Base-by-base conservation (phyloP, 1,140 invertebrate genomes). In the Drosophila ambigua region DNA sequence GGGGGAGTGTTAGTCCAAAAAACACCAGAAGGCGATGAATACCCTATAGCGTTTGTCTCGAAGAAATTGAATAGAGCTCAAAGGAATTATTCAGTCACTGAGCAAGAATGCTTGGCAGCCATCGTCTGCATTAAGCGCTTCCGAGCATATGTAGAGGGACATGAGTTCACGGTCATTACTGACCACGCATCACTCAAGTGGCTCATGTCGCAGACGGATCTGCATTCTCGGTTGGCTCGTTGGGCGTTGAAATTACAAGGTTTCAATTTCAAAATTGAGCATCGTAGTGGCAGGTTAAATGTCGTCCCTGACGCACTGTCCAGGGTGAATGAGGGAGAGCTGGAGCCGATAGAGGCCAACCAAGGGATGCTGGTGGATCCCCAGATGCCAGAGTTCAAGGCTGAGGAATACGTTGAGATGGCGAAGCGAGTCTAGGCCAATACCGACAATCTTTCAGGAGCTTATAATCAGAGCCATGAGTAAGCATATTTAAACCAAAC, bases 401-500 rank as follows among this genome's bases (percentile, higher is more conserved):
- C 48, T 1, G 1, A 5, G 0, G 24, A 51, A 4, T 53, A 31
- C 9, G 0, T 5, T 2, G 16, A 4, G 2, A 31, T 51, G 9
- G 9, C 6, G 2, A 31, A 43, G 0, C 1, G 16, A 16, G 5
- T 20, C 1, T 0, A 20, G 20, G 20, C 20, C 20, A 20, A 20
- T 20, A 20, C 20, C 20, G 20, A 20, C 20, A 20, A 20, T n/a
- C n/a, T n/a, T n/a, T n/a, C n/a, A n/a, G n/a, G n/a, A n/a, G n/a
- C n/a, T n/a, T n/a, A n/a, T 54, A 54, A 20, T 54, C 39, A 1
- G 52, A 43, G 4, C 52, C 52, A 43, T 54, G 52, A 2, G 16
- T 54, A 13, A 54, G 39, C 72, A 71, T 71, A 2, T 75, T 39
- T 7, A 59, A 2, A 0, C 72, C 66, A 46, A 51, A 75, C 4